These are phyloP conservation scores for Drosophila persimilis DNA, from an alignment of 1,140 invertebrate species.

Conservation along the genomic window DNA sequence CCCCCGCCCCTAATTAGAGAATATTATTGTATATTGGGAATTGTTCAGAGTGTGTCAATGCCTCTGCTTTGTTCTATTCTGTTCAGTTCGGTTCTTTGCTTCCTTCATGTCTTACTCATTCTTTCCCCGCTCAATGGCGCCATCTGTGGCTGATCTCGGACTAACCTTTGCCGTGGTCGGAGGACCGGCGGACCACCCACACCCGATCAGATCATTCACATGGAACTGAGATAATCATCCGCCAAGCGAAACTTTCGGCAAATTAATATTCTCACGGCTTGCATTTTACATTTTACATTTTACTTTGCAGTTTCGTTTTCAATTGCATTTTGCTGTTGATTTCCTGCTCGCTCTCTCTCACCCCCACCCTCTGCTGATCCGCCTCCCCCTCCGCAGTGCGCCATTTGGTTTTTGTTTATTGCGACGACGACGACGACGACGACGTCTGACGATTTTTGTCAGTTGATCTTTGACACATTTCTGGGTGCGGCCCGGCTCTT, in stretches of 20 bases:
- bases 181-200: slow-evolving; percentile 15
- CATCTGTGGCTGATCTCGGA: slow-evolving; percentile 32
- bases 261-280: slow-evolving; percentile 77
- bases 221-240: slow-evolving; percentile 33
- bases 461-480: slow-evolving; percentile 81
- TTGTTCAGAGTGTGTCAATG: slow-evolving; percentile 43
- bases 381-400: slow-evolving; percentile 10
- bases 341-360: slow-evolving; percentile 44
- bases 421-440: slow-evolving; percentile 27
- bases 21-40: slow-evolving; percentile 30
- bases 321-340: slow-evolving; percentile 63
- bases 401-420: slow-evolving; percentile 66
- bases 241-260: slow-evolving; percentile 27
- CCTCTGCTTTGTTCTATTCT: slow-evolving; percentile 18
- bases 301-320: slow-evolving; percentile 69
- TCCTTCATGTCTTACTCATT: neutral
- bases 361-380: slow-evolving; percentile 1
- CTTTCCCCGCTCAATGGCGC: slow-evolving; percentile 12
- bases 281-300: slow-evolving; percentile 39
- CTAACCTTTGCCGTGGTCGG: slow-evolving; percentile 25
- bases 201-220: slow-evolving; percentile 57
- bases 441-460: slow-evolving; percentile 72
- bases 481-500: slow-evolving; percentile 61
- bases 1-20: slow-evolving; percentile 13
- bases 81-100: neutral